Evolutionary conservation across 2,113 vertebrate genomes (phyloP).

Genomic region (Erythrocercus mccallii): DNA sequence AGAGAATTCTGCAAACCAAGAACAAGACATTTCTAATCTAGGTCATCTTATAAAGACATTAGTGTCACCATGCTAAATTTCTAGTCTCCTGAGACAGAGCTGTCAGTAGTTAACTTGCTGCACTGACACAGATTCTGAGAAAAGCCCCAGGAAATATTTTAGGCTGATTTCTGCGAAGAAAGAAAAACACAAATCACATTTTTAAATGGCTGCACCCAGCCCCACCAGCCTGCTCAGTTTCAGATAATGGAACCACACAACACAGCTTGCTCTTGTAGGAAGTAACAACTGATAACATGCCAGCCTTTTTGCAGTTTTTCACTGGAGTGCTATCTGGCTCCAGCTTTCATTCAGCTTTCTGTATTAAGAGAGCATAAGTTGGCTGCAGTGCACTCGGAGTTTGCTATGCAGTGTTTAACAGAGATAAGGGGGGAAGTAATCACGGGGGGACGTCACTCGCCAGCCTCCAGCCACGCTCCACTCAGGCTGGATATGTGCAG

Average conservation of each 20-base stretch:
- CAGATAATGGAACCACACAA: not conserved
- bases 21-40: constrained; percentile 1
- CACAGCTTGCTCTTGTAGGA: not conserved
- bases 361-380: not conserved
- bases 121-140: constrained; percentile 16
- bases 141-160: constrained; percentile 32
- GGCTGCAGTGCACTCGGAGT: not conserved
- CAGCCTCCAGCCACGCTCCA: not conserved
- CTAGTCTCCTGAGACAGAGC: not conserved
- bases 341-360: not conserved
- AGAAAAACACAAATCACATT: not conserved
- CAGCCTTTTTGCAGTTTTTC: not conserved
- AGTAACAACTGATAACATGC: not conserved
- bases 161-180: not conserved
- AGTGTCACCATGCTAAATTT: not conserved
- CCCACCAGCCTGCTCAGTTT: not conserved
- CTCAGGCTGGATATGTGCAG: not conserved
- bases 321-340: not conserved
- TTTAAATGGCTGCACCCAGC: not conserved
- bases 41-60: not conserved
- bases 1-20: not conserved
- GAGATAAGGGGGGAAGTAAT: not conserved
- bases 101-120: not conserved
- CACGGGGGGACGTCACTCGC: fast-evolving
- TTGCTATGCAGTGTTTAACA: not conserved